phyloP scores from a whole-genome alignment of 2,797 vertebrate species.

The Oryzias sinensis region DNA sequence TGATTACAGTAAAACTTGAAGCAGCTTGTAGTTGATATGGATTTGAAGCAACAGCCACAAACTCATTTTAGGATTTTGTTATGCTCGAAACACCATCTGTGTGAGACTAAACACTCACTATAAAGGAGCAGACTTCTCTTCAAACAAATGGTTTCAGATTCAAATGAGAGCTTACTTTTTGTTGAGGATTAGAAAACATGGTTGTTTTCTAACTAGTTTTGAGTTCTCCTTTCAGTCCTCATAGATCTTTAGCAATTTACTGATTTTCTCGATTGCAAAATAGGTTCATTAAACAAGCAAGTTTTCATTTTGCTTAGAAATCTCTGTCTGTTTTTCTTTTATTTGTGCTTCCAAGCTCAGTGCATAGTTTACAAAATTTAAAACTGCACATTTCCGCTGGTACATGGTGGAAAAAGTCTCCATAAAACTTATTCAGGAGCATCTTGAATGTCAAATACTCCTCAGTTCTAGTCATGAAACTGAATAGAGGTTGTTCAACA shows the following conservation, averaged over 20 bases:
- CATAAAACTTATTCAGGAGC: constrained; percentile 34
- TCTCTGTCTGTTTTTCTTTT: no score
- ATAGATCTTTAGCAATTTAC: no score
- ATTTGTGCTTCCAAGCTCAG: no score
- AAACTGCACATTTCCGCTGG: constrained; percentile 17
- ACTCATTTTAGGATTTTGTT: constrained; percentile 38
- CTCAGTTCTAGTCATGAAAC: constrained; percentile 25
- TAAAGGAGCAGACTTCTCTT: constrained; percentile 43
- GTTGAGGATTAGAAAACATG: constrained; percentile 4
- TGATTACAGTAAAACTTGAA: constrained; percentile 24
- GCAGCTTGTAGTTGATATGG: constrained; percentile 33
- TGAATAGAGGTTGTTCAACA: constrained; percentile 34
- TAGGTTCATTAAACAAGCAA: no score
- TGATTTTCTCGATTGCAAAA: no score
- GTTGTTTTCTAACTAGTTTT: constrained; percentile 10
- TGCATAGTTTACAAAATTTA: constrained; percentile 10
- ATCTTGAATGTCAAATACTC: constrained; percentile 34
- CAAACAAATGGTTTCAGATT: constrained; percentile 17
- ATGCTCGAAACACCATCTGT: constrained; percentile 45
- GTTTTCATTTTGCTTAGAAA: no score
- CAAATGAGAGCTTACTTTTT: constrained; percentile 15
- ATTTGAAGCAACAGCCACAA: constrained; percentile 27
- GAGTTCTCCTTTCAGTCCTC: constrained; percentile 1
- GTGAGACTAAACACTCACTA: constrained; percentile 41
- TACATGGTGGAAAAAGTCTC: constrained; percentile 10